Evolutionary conservation across 2,113 vertebrate genomes (phyloP).

Genomic region (Podiceps cristatus): DNA sequence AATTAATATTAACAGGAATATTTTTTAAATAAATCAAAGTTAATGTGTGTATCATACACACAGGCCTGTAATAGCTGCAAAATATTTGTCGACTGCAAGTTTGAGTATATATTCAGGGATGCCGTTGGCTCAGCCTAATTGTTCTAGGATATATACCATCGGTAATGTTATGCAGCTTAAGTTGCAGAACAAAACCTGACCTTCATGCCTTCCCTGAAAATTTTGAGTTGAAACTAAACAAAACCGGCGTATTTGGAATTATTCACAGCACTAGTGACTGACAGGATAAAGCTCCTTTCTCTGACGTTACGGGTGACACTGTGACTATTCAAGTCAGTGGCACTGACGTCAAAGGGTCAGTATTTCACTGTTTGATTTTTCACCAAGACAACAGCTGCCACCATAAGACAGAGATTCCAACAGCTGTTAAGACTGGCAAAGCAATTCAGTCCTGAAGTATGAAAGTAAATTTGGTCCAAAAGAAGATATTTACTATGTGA

Average conservation of each 20-base stretch:
- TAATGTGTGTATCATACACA: neutral
- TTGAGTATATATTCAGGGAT: neutral
- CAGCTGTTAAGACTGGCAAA: conserved; percentile 25
- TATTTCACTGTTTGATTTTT: conserved; percentile 42
- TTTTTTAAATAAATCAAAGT: neutral
- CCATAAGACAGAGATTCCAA: conserved; percentile 15
- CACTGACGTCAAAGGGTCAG: conserved; percentile 52
- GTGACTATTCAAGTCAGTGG: conserved; percentile 35
- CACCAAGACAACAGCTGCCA: conserved; percentile 63
- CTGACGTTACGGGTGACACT: neutral
- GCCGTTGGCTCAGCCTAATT: neutral
- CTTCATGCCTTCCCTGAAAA: neutral
- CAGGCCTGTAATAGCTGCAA: neutral
- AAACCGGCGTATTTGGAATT: conserved; percentile 15
- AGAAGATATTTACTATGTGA: neutral
- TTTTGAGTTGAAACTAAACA: conserved; percentile 15
- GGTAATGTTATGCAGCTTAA: neutral
- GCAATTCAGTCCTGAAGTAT: conserved; percentile 2
- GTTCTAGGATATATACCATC: neutral
- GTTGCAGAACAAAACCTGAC: neutral
- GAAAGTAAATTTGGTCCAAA: neutral
- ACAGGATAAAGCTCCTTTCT: conserved; percentile 23
- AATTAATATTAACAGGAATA: neutral
- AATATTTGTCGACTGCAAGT: neutral
- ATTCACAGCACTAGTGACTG: conserved; percentile 30